phyloP scores from a whole-genome alignment of 2,888 invertebrate genomes.

The Zygogramma bicolorata region DNA sequence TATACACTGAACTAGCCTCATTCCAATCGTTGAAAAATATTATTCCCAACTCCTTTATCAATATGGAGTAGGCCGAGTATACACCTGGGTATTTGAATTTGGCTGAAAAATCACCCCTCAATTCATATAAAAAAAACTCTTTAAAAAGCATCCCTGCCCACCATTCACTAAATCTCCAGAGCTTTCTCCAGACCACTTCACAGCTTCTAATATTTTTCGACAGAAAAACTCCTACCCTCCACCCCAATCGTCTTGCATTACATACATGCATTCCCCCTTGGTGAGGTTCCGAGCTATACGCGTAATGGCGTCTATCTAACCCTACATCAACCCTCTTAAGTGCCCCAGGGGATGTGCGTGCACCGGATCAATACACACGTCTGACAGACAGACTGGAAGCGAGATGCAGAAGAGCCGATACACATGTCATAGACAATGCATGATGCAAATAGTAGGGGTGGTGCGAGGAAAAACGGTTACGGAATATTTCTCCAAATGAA shows the following conservation, averaged over 20 bases:
- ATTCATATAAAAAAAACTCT: background rate
- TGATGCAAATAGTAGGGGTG: constrained; percentile 11
- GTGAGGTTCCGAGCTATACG: background rate
- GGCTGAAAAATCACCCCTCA: too few species aligned
- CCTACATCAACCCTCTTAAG: constrained; percentile 7
- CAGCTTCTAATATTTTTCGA: background rate
- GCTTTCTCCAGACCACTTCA: background rate
- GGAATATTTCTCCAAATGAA: background rate
- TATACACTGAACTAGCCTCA: too few species aligned
- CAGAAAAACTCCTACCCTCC: background rate
- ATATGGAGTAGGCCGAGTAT: too few species aligned
- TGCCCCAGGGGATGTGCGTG: constrained; percentile 16
- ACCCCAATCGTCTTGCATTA: background rate
- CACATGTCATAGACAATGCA: constrained; percentile 42
- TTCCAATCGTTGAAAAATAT: too few species aligned
- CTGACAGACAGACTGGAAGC: constrained; percentile 3
- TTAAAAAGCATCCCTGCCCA: background rate
- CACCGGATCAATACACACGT: background rate
- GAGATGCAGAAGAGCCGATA: constrained; percentile 32
- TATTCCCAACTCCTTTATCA: too few species aligned
- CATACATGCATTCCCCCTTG: background rate
- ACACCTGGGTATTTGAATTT: too few species aligned
- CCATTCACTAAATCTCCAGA: background rate
- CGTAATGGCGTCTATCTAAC: constrained; percentile 5
- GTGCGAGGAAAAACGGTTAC: background rate